Conservation (phyloP, 1,140 invertebrate species). For the Brachionus asplanchnoidis region DNA sequence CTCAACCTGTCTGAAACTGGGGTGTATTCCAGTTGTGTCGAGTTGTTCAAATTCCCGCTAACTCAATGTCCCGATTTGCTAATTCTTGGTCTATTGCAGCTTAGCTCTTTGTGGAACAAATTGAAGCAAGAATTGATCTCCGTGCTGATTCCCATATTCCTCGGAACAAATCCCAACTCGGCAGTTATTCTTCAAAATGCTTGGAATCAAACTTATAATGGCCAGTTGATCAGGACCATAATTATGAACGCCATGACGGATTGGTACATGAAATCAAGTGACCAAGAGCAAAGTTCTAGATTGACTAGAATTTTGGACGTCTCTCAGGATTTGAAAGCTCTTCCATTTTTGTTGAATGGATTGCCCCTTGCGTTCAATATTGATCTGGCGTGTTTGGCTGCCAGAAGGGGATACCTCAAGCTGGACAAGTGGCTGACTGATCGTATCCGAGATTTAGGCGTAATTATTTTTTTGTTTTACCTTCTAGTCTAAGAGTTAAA, state of each 20-base stretch:
- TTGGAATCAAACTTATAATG: conserved; percentile 66
- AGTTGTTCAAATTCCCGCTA: conserved; percentile 83
- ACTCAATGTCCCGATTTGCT: conserved; percentile 89
- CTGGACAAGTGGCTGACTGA: conserved; percentile 96
- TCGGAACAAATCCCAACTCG: conserved; percentile 87
- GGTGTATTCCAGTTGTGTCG: conserved; percentile 65
- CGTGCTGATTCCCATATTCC: conserved; percentile 79
- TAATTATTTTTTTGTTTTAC: background rate
- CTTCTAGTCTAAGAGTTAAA: no score
- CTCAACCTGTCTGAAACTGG: conserved; percentile 79
- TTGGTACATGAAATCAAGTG: conserved; percentile 73
- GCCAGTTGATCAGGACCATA: conserved; percentile 63
- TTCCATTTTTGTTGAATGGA: conserved; percentile 83
- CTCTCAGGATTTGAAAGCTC: conserved; percentile 86
- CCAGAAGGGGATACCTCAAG: conserved; percentile 89
- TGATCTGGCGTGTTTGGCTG: conserved; percentile 91
- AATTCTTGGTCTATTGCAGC: conserved; percentile 77
- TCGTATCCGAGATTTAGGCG: conserved; percentile 82
- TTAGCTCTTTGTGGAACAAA: conserved; percentile 57
- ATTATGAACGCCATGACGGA: conserved; percentile 95
- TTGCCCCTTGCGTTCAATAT: conserved; percentile 92
- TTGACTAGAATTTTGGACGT: conserved; percentile 89
- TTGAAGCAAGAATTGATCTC: conserved; percentile 73
- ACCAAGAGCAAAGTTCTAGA: conserved; percentile 75
- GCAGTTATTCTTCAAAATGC: conserved; percentile 81